phyloP scores from a whole-genome alignment of 2,888 invertebrate genomes.

The Lycophotia porphyrea region DNA sequence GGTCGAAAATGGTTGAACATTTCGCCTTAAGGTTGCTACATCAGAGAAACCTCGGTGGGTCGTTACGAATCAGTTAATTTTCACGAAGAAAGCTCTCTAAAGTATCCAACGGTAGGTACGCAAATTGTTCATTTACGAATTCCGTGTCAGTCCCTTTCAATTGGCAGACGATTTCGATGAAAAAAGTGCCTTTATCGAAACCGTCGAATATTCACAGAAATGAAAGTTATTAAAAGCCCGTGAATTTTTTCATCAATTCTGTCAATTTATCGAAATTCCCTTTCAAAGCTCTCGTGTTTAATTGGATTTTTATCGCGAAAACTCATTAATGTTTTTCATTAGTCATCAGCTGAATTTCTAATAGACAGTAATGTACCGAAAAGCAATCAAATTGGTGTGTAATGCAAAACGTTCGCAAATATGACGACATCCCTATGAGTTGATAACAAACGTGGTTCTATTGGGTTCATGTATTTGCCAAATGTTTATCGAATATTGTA shows the following conservation, averaged over 20 bases:
- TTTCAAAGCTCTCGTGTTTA: conserved; percentile 48
- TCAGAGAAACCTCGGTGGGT: conserved; percentile 58
- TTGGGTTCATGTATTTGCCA: conserved; percentile 49
- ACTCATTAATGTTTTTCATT: conserved; percentile 47
- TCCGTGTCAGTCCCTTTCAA: conserved; percentile 67
- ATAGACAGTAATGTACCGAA: conserved; percentile 29
- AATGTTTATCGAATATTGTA: conserved; percentile 57
- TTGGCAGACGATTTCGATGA: conserved; percentile 66
- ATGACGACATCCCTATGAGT: conserved; percentile 65
- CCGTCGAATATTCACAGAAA: conserved; percentile 53
- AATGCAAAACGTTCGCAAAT: conserved; percentile 74
- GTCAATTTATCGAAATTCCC: conserved; percentile 54
- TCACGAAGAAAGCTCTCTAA: conserved; percentile 63
- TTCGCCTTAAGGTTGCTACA: conserved; percentile 64
- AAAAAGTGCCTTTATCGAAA: conserved; percentile 63
- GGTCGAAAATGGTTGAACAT: conserved; percentile 68
- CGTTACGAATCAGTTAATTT: conserved; percentile 71
- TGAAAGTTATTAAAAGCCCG: conserved; percentile 54
- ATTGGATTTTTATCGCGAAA: conserved; percentile 54
- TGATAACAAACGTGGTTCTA: conserved; percentile 62
- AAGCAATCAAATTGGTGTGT: conserved; percentile 63
- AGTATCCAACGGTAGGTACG: conserved; percentile 64
- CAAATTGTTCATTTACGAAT: conserved; percentile 72
- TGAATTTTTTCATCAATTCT: conserved; percentile 50
- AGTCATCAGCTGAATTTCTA: conserved; percentile 29